Evolutionary conservation across 2,888 invertebrate genomes (phyloP), one percentile per base, ranked within the genome.

Genomic region (Trichogramma dendrolimi): DNA sequence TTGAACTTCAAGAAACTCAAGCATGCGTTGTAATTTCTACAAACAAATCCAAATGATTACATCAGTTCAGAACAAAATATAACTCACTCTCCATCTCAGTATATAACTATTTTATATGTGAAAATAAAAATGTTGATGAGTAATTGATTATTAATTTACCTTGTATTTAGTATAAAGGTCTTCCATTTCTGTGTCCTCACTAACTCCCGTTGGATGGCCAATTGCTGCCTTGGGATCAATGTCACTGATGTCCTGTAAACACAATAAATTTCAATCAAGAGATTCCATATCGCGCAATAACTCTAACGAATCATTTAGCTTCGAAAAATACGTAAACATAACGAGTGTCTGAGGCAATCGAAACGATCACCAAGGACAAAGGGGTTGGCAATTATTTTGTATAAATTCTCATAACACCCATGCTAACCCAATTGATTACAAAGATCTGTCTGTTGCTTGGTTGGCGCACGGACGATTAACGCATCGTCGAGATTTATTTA

Each of bases 1-100:
- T 83, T 99, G 98, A 0, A 99, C 98, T 79, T 96, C 94, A 7
- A 99, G 82, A 79, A 98, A 99, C 79, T 99, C 98, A 39, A 99
- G 80, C 82, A 96, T 95, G 68, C 94, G 89, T 81, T 96, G 96
- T 14, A 99, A 83, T 87, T 96, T 97, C 92, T 95, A 42, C 52
- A 60, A 67, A 65, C 54, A 50, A 46, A 38, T 40, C n/a, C 6
- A 49, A 10, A 39, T 4, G 4, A 55, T 8, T 48, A 38, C 7
- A 38, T 8, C 3, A 14, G 38, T 46, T 10, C 5, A 46, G 39
- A 14, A 10, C 4, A 27, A n/a, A 4, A 10, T 2, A 42, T 42
- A 8, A 10, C 38, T 54, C 7, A 10, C 42, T 48, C 27, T 5
- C 27, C 48, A 48, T 48, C 4, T 48, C 6, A 11, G 11, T 11